Conservation (phyloP, 1,140 invertebrate genomes). For the honey bee (Apis mellifera) region Amel_HAv3.1 CM009935.2:10596501-10597000, state of each 20-base stretch:
- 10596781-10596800: slow-evolving; percentile 19
- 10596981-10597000: no score
- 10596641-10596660: slow-evolving; percentile 49
- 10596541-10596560: neutral
- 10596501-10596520: slow-evolving; percentile 7
- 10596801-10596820: neutral
- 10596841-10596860: neutral
- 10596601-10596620: slow-evolving; percentile 25
- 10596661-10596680: slow-evolving; percentile 39
- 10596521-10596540: neutral
- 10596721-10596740: neutral
- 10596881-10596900: no score
- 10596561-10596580: slow-evolving; percentile 32
- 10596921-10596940: slow-evolving; percentile 1
- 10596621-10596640: slow-evolving; percentile 41
- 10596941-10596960: slow-evolving; percentile 58
- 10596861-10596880: no score
- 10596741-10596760: neutral
- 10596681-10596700: neutral
- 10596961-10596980: no score
- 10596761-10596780: slow-evolving; percentile 18
- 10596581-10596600: slow-evolving; percentile 61
- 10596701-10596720: neutral
- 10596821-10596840: no score
- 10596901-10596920: neutral